Base-by-base conservation (phyloP, 1,140 invertebrate genomes). In the Carcinoscorpius rotundicauda region DNA sequence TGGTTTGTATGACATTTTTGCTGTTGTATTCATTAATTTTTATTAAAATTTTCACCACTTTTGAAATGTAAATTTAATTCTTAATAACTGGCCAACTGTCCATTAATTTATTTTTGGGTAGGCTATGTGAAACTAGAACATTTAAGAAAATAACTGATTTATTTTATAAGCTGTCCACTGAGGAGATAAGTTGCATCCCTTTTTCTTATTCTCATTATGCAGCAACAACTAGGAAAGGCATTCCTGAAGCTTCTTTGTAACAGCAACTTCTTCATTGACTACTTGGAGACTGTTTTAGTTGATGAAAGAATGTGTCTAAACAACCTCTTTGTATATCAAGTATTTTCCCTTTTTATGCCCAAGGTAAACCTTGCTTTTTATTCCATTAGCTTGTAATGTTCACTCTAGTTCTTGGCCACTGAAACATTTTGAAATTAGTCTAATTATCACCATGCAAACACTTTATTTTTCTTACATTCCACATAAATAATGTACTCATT, bases 341-440 rank as follows among this genome's bases (percentile, higher is more conserved):
- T 92, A 74, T 82, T 91, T 67, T 83, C 83, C 66, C 85, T 86
- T 64, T 91, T 88, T 73, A 88, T 92, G 72, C 88, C 89, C 0
- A 91, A 91, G 81, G 85, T 88, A 68, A 66, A 49, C 29, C 5
- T 11, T 53, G 52, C 3, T 51, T 6, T 62, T 56, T 6, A 10
- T 62, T 8, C 50, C 49, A 8, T 50, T 53, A 52, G 50, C 66
- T 10, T 60, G 61, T 64, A 10, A 57, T 49, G 11, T 8, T 49
- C 10, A 52, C 0, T 3, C 10, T 3, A 4, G 62, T 52, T 63
- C 6, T 8, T 55, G 49, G 4, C 5, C 51, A 55, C 0, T n/a
- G 53, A 6, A 6, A 55, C 53, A 6, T 55, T 55, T n/a, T 8
- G 53, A n/a, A 55, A 55, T 55, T 8, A 55, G 53, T 6, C 53